These are phyloP conservation scores for Leptura quadrifasciata DNA, from an alignment of 2,888 invertebrate genomes.

Conservation along the genomic window DNA sequence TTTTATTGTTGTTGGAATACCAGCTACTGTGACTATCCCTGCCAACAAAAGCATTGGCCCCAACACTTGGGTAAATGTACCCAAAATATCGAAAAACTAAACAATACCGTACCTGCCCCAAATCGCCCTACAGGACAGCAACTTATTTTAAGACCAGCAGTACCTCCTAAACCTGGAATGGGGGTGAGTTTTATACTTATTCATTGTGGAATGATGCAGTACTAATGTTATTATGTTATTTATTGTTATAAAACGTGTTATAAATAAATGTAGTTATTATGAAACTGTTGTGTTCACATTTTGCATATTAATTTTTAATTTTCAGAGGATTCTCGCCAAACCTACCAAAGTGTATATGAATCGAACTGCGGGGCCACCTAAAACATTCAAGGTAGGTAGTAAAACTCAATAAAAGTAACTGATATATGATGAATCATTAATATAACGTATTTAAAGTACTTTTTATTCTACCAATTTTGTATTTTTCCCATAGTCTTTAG, in stretches of 20 bases:
- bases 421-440: not conserved
- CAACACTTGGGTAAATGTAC: constrained; percentile 82
- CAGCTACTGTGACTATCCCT: constrained; percentile 92
- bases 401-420: not conserved
- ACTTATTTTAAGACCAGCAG: constrained; percentile 60
- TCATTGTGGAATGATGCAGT: constrained; percentile 42
- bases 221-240: constrained; percentile 42
- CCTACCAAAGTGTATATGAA: constrained; percentile 66
- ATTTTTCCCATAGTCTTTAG: constrained; percentile 50
- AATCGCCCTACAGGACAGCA: constrained; percentile 57
- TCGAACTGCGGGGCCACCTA: constrained; percentile 56
- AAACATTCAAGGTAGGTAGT: constrained; percentile 57
- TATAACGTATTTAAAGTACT: constrained; percentile 5
- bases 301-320: constrained; percentile 46
- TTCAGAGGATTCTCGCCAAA: constrained; percentile 66
- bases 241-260: constrained; percentile 43
- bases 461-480: not conserved
- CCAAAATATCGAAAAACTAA: constrained; percentile 66
- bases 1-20: constrained; percentile 99
- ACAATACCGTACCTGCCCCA: constrained; percentile 42
- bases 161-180: constrained; percentile 58
- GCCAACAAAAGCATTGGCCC: constrained; percentile 92
- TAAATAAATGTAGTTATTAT: constrained; percentile 34
- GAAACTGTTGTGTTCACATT: constrained; percentile 24
- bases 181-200: constrained; percentile 61